A percentile compares a stretch with the other conserved stretches of the same genome.
These are phyloP conservation scores for Geodia barretti DNA, from an alignment of 37 sponge, comb jelly and placozoan species.

Conservation along the genomic window DNA sequence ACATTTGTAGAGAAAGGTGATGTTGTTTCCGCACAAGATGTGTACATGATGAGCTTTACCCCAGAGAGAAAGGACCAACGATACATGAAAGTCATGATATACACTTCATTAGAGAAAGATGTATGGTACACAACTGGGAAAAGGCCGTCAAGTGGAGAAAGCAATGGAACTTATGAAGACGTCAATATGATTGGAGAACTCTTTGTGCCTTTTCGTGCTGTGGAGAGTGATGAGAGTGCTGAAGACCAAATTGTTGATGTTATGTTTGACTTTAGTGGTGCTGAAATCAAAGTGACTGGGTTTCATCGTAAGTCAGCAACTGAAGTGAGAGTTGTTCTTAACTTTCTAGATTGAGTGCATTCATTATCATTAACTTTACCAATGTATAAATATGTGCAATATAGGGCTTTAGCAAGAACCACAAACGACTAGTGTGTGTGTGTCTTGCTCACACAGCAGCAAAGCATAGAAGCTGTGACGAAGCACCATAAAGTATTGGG, in stretches of 20 bases:
- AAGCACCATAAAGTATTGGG: no score
- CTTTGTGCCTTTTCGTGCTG: background rate
- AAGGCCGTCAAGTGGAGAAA: background rate
- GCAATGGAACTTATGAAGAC: background rate
- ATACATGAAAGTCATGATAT: conserved; percentile 19
- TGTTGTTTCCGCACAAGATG: conserved; percentile 8
- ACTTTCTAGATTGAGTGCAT: conserved; percentile 34
- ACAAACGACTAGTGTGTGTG: no score
- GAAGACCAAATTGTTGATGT: conserved; percentile 22
- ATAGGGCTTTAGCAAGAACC: no score
- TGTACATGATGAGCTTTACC: conserved; percentile 14
- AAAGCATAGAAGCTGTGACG: no score
- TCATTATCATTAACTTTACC: no score
- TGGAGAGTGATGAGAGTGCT: background rate
- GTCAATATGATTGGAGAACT: conserved; percentile 30
- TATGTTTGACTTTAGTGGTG: conserved; percentile 32
- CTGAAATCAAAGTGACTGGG: conserved; percentile 40
- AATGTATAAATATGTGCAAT: no score
- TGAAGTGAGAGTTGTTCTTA: conserved; percentile 24
- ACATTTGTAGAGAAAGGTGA: conserved; percentile 41
- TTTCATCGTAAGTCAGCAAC: background rate
- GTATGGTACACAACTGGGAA: conserved; percentile 16
- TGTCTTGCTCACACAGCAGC: no score
- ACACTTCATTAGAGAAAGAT: conserved; percentile 11
- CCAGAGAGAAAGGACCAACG: conserved; percentile 3